Base-by-base conservation (phyloP, 2,797 vertebrate genomes). In the Garrulus glandarius region DNA sequence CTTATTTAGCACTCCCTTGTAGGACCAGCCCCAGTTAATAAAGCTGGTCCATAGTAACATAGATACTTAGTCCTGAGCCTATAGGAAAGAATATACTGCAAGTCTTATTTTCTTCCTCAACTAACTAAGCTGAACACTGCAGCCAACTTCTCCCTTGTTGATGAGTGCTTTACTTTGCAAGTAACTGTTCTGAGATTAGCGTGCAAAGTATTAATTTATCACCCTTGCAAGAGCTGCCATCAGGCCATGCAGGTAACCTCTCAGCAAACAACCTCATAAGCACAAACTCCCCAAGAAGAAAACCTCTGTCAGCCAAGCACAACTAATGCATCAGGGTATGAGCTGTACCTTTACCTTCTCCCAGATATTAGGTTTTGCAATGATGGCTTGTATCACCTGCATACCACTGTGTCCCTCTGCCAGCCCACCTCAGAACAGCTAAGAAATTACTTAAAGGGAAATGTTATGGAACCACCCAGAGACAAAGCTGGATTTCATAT, bases 291-390 rank as follows among this genome's bases (percentile, higher is more conserved):
- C 27, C 32, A 52, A 87, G 46, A 91, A 46, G 24, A 92, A 92
- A 75, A 44, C 39, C 29, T 86, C 57, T 63, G 36, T 47, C 56
- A 91, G 34, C 67, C 81, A 82, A 67, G 72, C 18, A 20, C 30
- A 76, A 52, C n/a, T n/a, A 70, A 71, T 0, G 0, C 2, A 6
- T 34, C 0, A 0, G 21, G 34, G 26, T 49, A 49, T 4, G 5
- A 84, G 26, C 37, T 43, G 44, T 34, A 53, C 47, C 39, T 86
- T 78, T 43, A 69, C 46, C 46, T 81, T 46, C 41, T 67, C 85
- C 37, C 30, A 64, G 46, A 37, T 64, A 63, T n/a, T 37, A 46
- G 24, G 30, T 46, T 68, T 78, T 84, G 61, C 26, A 74, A 3
- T 9, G 47, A 91, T 30, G 26, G 37, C 29, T 80, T 30, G 1